Evolutionary conservation across 2,113 vertebrate genomes (phyloP).

Genomic region (Nerophis lumbriciformis): DNA sequence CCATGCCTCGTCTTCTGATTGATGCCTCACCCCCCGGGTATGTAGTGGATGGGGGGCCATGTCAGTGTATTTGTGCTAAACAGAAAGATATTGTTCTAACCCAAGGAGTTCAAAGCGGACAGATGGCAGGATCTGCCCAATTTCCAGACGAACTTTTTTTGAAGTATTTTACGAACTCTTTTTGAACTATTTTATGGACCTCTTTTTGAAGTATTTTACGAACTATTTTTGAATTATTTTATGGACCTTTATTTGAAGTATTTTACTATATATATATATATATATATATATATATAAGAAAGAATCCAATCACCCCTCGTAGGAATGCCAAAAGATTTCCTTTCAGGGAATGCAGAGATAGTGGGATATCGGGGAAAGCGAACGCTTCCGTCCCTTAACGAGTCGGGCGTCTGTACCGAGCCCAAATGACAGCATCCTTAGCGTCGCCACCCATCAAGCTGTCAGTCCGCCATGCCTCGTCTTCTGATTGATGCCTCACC

Average conservation of each 20-base stretch:
- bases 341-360: conserved; percentile 8
- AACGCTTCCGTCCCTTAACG: conserved; percentile 5
- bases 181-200: too few species aligned
- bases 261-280: too few species aligned
- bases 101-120: too few species aligned
- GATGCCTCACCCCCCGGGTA: conserved; percentile 52
- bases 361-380: neutral
- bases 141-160: too few species aligned
- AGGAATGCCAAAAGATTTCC: neutral
- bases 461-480: conserved; percentile 41
- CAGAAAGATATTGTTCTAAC: too few species aligned
- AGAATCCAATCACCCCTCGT: conserved; percentile 3
- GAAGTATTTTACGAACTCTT: too few species aligned
- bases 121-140: too few species aligned
- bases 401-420: conserved; percentile 44
- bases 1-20: conserved; percentile 48
- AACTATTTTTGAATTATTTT: too few species aligned
- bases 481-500: conserved; percentile 53
- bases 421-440: conserved; percentile 55
- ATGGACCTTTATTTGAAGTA: too few species aligned
- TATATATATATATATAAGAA: too few species aligned
- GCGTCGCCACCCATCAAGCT: conserved; percentile 59
- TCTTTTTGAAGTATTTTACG: too few species aligned
- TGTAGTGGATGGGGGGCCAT: conserved; percentile 30
- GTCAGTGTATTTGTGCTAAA: too few species aligned